These are phyloP conservation scores for Gymnothorax javanicus DNA, from an alignment of 2,797 vertebrate genomes.

Conservation along the genomic window DNA sequence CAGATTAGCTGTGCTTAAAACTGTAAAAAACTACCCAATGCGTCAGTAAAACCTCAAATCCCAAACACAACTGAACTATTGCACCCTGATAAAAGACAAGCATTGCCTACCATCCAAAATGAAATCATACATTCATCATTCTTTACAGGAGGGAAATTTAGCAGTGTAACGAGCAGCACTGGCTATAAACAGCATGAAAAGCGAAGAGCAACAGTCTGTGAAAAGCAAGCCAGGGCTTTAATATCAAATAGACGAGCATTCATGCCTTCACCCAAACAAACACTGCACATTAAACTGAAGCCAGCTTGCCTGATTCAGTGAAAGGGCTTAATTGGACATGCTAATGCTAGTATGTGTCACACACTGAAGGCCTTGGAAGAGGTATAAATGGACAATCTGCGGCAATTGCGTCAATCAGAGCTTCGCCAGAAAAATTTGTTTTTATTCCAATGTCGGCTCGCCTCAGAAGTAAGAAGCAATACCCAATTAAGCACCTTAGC, in stretches of 20 bases:
- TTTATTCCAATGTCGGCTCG: slow-evolving; percentile 14
- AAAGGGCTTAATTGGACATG: slow-evolving; percentile 2
- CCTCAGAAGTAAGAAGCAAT: slow-evolving; percentile 20
- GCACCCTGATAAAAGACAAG: not conserved
- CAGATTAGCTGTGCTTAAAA: not conserved
- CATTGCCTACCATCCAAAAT: not conserved
- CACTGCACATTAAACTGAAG: not conserved
- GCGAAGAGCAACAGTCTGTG: not conserved
- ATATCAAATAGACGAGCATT: not conserved
- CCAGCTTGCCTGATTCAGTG: not conserved
- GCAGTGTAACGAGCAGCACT: not conserved
- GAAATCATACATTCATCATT: not conserved
- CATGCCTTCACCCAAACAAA: not conserved
- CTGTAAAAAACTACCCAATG: slow-evolving; percentile 1
- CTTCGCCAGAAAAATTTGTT: not conserved
- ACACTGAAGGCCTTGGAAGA: not conserved
- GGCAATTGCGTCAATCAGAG: not conserved
- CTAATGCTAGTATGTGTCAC: not conserved
- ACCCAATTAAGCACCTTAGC: slow-evolving; percentile 25
- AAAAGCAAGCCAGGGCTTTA: not conserved
- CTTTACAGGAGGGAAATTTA: not conserved
- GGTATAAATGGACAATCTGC: not conserved
- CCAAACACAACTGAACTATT: not conserved
- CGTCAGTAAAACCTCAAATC: not conserved
- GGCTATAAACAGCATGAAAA: not conserved